Percentiles rank a stretch among this genome's conserved stretches.
Evolutionary conservation across 2,888 invertebrate species (phyloP).

Genomic region (Philereme transversata): DNA sequence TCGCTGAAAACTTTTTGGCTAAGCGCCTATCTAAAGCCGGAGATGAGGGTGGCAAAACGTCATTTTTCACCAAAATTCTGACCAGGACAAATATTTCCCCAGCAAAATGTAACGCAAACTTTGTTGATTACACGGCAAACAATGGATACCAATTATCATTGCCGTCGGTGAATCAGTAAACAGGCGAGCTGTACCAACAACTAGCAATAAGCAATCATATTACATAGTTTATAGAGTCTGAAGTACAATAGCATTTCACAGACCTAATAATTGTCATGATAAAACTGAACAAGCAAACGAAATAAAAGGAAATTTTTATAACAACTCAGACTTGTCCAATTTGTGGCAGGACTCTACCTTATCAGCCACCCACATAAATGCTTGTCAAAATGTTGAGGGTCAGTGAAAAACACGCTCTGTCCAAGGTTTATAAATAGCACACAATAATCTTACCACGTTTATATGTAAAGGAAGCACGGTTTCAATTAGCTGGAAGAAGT

Average conservation of each 20-base stretch:
- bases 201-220: constrained; percentile 21
- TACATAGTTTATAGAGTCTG: constrained; percentile 9
- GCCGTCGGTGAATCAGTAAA: constrained; percentile 28
- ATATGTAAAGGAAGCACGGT: constrained; percentile 2
- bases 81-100: constrained; percentile 36
- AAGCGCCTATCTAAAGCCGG: constrained; percentile 49
- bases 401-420: neutral
- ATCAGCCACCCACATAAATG: constrained; percentile 15
- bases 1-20: constrained; percentile 60
- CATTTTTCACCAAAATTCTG: constrained; percentile 37
- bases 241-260: constrained; percentile 13
- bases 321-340: constrained; percentile 16
- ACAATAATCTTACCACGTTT: neutral
- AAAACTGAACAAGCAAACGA: constrained; percentile 12
- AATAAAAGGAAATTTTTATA: constrained; percentile 22
- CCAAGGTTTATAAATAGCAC: constrained; percentile 1
- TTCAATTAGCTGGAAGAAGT: constrained; percentile 16
- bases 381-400: constrained; percentile 1
- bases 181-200: constrained; percentile 13
- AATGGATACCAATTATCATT: constrained; percentile 35
- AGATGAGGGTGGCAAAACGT: constrained; percentile 49
- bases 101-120: constrained; percentile 35
- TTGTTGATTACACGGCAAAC: constrained; percentile 30
- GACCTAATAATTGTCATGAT: constrained; percentile 10
- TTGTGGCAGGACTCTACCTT: constrained; percentile 6